Conservation (phyloP, 2,888 invertebrate species). For the Cheilosia urbana region DNA sequence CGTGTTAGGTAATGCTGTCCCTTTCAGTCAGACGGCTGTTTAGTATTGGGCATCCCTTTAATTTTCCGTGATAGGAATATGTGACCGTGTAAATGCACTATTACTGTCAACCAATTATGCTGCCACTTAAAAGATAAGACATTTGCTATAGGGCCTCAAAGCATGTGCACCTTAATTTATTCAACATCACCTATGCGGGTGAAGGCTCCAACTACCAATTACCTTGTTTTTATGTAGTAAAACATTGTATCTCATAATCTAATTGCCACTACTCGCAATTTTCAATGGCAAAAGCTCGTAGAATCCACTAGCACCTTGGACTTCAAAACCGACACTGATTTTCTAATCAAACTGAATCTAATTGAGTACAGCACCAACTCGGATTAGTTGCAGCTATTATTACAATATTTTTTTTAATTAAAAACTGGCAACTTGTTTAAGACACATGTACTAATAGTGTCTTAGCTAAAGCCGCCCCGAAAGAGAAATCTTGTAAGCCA, state of each 20-base stretch:
- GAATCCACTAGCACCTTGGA: constrained; percentile 49
- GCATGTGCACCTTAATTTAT: too few relatives aligned
- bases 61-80: too few relatives aligned
- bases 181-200: too few relatives aligned
- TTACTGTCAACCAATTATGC: too few relatives aligned
- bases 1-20: too few relatives aligned
- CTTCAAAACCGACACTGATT: constrained; percentile 59
- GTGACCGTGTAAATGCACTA: too few relatives aligned
- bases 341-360: constrained; percentile 34
- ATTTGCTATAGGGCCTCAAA: too few relatives aligned
- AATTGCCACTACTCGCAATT: constrained; percentile 20
- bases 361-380: constrained; percentile 6
- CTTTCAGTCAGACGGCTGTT: too few relatives aligned
- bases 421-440: constrained; percentile 31
- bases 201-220: too few relatives aligned
- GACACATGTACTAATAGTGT: background rate
- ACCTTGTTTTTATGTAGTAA: too few relatives aligned
- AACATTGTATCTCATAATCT: background rate
- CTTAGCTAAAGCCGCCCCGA: background rate
- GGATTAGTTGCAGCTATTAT: constrained; percentile 23
- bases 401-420: constrained; percentile 34
- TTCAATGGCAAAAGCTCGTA: constrained; percentile 49
- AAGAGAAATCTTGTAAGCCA: constrained; percentile 31
- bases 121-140: too few relatives aligned
- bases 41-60: too few relatives aligned